Percentiles rank a stretch among this genome's conserved stretches.
Conservation (phyloP, 2,113 vertebrate species). For the Aldabrachelys gigantea region DNA sequence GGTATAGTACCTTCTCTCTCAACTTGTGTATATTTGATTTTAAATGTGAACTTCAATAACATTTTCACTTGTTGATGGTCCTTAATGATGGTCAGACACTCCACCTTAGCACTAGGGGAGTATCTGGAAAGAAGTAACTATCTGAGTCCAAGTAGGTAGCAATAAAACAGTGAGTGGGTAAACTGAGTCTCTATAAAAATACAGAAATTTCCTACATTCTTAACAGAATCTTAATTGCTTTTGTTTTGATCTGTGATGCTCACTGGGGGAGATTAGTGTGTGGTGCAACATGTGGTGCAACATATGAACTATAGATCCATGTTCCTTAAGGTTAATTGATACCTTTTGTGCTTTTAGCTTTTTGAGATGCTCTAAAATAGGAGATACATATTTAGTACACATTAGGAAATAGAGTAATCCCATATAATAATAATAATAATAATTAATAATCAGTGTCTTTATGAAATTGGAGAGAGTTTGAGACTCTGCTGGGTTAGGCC, state of each 20-base stretch:
- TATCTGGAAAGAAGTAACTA: too few relatives aligned
- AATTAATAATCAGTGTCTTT: not conserved
- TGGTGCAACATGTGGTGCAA: not conserved
- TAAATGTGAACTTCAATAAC: too few relatives aligned
- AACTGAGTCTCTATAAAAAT: not conserved
- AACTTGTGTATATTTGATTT: too few relatives aligned
- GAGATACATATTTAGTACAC: too few relatives aligned
- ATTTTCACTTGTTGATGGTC: too few relatives aligned
- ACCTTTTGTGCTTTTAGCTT: not conserved
- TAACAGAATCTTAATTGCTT: not conserved
- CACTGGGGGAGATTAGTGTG: not conserved
- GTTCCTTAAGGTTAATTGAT: not conserved
- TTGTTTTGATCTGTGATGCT: not conserved
- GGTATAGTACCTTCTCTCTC: too few relatives aligned
- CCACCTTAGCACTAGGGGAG: too few relatives aligned
- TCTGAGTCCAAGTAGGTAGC: too few relatives aligned
- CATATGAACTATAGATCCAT: not conserved
- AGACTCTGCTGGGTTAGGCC: rapidly evolving
- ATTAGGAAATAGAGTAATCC: not conserved
- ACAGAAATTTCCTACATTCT: not conserved
- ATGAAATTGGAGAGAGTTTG: rapidly evolving
- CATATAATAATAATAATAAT: too few relatives aligned
- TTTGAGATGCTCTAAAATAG: rapidly evolving
- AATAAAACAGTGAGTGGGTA: too few relatives aligned
- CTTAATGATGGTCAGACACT: too few relatives aligned